Evolutionary conservation across 2,888 invertebrate genomes (phyloP), one percentile per base, ranked within the genome.

Genomic region (Pandemis heparana): DNA sequence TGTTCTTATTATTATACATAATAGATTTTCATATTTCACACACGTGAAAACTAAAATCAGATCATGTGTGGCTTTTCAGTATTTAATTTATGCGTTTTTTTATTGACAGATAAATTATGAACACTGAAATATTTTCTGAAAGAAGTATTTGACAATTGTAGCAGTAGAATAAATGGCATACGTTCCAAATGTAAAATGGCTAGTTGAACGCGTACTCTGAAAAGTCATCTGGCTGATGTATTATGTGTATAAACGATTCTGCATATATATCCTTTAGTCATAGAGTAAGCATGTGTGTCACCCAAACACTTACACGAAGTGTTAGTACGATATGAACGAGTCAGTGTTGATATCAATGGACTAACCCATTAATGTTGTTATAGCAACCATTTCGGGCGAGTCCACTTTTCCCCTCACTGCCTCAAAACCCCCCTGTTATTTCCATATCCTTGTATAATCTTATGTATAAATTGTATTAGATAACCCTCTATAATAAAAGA

Each of bases 401-500:
- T 70, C 75, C 77, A 73, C 61, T 60, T 74, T 76, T 56, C 10
- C 23, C 23, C 56, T 56, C 56, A 12, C 56, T 23, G 56, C 23
- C 56, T 56, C 23, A 23, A 53, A 67, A 56, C 53, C 69, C 23
- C 12, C 4, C 69, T 72, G 70, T 71, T 75, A 59, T 73, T 77
- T 75, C 75, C 79, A 80, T 79, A 80, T 78, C 82, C 81, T 79
- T 80, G 79, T 79, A 76, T 85, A 83, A 80, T 81, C 77, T 81
- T 81, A 80, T 85, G 82, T 84, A 80, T 79, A 83, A 85, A 82
- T 77, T 77, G 72, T 79, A 83, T 79, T 80, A 84, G 80, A 81
- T 68, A 62, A 60, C 70, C 71, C 73, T 60, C 18, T 64, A 63
- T 39, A 67, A 43, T 38, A n/a, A 53, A 41, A 46, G 32, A 66